A percentile compares a stretch with the other conserved stretches of the same genome.
Evolutionary conservation across 2,113 vertebrate genomes (phyloP).

Genomic region (Silurus glanis): DNA sequence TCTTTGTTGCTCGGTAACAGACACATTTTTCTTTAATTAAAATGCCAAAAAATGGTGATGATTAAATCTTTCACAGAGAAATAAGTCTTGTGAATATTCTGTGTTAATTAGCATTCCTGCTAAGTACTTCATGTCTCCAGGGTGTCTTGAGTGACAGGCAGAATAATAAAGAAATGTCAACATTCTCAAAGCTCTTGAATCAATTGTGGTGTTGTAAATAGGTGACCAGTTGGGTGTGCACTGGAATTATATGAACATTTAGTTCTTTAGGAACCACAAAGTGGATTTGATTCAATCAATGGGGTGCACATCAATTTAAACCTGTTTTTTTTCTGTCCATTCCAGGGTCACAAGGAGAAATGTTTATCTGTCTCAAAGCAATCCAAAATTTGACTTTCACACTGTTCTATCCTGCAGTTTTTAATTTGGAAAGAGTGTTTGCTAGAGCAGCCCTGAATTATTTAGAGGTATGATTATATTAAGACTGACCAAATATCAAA

Average conservation of each 20-base stretch:
- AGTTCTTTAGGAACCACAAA: no score
- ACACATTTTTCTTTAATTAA: background rate
- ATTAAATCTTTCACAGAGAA: background rate
- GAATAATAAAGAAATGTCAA: background rate
- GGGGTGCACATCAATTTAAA: no score
- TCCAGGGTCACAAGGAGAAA: no score
- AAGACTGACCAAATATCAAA: slow-evolving; percentile 50
- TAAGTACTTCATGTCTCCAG: background rate
- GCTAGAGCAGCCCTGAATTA: slow-evolving; percentile 44
- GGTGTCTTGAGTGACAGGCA: background rate
- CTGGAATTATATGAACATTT: no score
- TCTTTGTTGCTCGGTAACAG: background rate
- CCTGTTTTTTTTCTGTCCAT: no score
- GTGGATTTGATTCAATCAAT: no score
- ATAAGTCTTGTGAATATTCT: background rate
- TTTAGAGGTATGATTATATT: slow-evolving; percentile 58
- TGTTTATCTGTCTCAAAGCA: no score
- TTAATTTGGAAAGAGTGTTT: slow-evolving; percentile 45
- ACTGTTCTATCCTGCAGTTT: slow-evolving; percentile 33
- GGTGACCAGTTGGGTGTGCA: background rate
- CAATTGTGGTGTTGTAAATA: background rate
- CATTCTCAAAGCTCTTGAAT: background rate
- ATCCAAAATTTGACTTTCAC: slow-evolving; percentile 17
- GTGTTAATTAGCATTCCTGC: background rate
- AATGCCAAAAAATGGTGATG: background rate